Conservation (phyloP, 2,888 invertebrate genomes). For the Matsumyia berberina region DNA sequence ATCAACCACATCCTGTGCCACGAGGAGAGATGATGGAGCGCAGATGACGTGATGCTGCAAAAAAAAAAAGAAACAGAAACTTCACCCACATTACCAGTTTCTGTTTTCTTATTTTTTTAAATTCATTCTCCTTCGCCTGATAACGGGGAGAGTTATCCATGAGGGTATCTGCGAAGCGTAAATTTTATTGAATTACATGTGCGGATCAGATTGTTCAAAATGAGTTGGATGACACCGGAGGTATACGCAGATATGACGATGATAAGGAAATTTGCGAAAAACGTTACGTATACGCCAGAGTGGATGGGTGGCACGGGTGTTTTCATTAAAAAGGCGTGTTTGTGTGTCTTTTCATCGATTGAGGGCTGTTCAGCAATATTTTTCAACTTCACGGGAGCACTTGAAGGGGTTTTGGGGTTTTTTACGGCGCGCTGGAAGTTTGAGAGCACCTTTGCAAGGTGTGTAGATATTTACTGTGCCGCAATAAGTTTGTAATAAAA, state of each 20-base stretch:
- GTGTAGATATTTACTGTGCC: too few relatives aligned
- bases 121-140: background rate
- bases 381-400: background rate
- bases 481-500: too few relatives aligned
- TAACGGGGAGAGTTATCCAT: background rate
- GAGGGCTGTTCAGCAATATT: background rate
- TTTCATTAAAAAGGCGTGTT: background rate
- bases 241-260: constrained; percentile 4
- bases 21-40: constrained; percentile 30
- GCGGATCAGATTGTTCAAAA: constrained; percentile 21
- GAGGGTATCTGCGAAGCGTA: constrained; percentile 2
- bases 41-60: constrained; percentile 36
- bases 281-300: constrained; percentile 48
- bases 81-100: constrained; percentile 9
- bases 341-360: background rate
- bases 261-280: background rate
- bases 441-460: background rate
- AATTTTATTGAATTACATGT: constrained; percentile 57
- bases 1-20: constrained; percentile 37
- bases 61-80: background rate
- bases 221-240: constrained; percentile 16
- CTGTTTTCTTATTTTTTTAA: background rate
- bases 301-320: background rate
- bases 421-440: background rate
- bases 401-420: background rate